Evolutionary conservation across 1,140 invertebrate species (phyloP).

Genomic region (Lanistes nyassanus): DNA sequence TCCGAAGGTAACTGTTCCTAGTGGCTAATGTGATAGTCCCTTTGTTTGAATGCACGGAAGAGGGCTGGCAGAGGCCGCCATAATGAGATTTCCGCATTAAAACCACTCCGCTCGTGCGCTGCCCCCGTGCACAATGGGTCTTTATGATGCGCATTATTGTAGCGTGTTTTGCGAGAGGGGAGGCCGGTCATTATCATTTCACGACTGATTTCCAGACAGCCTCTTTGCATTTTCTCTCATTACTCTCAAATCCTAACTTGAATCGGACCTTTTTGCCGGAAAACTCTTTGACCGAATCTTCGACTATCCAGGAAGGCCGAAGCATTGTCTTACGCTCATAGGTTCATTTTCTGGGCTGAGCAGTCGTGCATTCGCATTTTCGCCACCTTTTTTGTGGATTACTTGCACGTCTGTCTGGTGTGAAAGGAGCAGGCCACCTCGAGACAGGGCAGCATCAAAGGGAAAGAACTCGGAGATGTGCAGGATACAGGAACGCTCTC

Average conservation of each 20-base stretch:
- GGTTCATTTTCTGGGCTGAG: too few relatives aligned
- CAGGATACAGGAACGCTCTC: too few relatives aligned
- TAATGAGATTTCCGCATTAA: constrained; percentile 41
- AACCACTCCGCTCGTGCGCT: constrained; percentile 9
- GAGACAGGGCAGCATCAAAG: too few relatives aligned
- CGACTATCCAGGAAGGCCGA: too few relatives aligned
- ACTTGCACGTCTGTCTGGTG: too few relatives aligned
- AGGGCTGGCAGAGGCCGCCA: constrained; percentile 26
- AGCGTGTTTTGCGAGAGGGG: constrained; percentile 21
- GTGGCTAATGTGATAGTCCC: constrained; percentile 33
- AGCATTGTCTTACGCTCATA: too few relatives aligned
- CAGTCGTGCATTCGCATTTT: too few relatives aligned
- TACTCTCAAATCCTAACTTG: constrained; percentile 24
- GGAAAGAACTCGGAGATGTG: too few relatives aligned
- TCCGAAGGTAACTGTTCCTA: constrained; percentile 25
- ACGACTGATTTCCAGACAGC: constrained; percentile 25
- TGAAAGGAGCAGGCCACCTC: too few relatives aligned
- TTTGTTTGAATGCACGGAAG: constrained; percentile 32
- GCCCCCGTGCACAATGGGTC: constrained; percentile 23
- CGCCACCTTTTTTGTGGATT: too few relatives aligned
- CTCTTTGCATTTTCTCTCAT: constrained; percentile 36
- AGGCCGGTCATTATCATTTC: constrained; percentile 33
- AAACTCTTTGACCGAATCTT: not conserved
- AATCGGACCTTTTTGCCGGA: not conserved
- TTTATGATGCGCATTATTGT: constrained; percentile 23